Base-by-base conservation (phyloP, 2,113 vertebrate genomes). In the Siniperca knerii region DNA sequence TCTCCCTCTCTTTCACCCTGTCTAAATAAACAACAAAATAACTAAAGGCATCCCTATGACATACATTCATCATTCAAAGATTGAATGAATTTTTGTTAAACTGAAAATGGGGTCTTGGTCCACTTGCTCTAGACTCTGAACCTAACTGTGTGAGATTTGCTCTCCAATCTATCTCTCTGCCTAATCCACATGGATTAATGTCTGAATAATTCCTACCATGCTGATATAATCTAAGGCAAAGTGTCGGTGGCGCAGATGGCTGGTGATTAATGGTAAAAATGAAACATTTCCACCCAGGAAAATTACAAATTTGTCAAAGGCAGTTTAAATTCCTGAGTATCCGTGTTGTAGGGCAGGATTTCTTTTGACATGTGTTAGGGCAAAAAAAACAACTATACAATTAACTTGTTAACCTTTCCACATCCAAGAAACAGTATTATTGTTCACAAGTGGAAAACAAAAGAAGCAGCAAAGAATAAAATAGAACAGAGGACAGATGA, bases 151-250 rank as follows among this genome's bases (percentile, higher is more conserved):
- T 69, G 75, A 88, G 85, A 88, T 91, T 88, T 89, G 70, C 90
- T 60, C 72, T 78, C 50, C 75, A 90, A 85, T 92, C 84, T 83
- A 73, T 87, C 48, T 79, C 81, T 82, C 69, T 4, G 77, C 58
- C 76, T 95, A 95, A 95, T 95, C 94, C 91, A 89, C 46, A 4
- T 33, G 88, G 94, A 95, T 95, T 94, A 94, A 77, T 85, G 85
- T 88, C 82, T 81, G 68, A 90, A 76, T 86, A 79, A 93, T 88
- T 93, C 92, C 91, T 76, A 81, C 87, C 79, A 88, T 82, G 64
- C 79, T 82, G 82, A 81, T 85, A 55, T 89, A 90, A 94, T 91
- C 92, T 90, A 90, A 85, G 70, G 76, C 82, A 84, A 86, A 88
- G 90, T 90, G 84, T 92, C 80, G 83, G 66, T 72, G 81, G 75